These are phyloP conservation scores for Glyptemys insculpta DNA, from an alignment of 2,797 vertebrate genomes.

Conservation along the genomic window DNA sequence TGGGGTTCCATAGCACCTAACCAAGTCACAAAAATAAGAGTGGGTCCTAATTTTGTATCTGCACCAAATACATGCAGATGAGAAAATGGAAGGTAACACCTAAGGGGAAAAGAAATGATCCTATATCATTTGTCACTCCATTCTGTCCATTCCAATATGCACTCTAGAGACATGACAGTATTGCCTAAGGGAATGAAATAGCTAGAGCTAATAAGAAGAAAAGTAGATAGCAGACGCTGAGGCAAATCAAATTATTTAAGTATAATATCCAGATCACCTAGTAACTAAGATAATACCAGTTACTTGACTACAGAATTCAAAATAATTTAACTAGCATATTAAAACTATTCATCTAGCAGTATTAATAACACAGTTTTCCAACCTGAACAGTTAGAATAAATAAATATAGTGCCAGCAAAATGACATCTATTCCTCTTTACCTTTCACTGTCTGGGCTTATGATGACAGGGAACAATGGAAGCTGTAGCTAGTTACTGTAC, in stretches of 20 bases:
- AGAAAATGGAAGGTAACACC: neutral
- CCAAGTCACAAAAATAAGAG: neutral
- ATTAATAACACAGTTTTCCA: neutral
- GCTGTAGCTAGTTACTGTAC: neutral
- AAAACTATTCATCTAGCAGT: neutral
- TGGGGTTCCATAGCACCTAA: neutral
- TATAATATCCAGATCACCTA: slow-evolving; percentile 10
- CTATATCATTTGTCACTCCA: neutral
- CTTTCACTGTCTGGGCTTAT: neutral
- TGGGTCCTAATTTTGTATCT: neutral
- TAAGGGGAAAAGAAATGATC: neutral
- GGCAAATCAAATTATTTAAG: slow-evolving; percentile 41
- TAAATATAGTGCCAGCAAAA: neutral
- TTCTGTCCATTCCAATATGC: neutral
- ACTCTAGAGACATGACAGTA: neutral
- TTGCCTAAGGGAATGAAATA: slow-evolving; percentile 24
- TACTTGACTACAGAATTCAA: neutral
- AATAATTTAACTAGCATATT: neutral
- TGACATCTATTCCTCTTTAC: neutral
- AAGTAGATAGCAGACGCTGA: slow-evolving; percentile 33
- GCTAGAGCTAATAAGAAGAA: slow-evolving; percentile 18
- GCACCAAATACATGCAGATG: neutral
- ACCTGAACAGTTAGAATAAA: neutral
- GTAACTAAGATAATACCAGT: slow-evolving; percentile 7
- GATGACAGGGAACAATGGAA: neutral